phyloP scores from a whole-genome alignment of 2,113 vertebrate species.

The Pseudorasbora parva region DNA sequence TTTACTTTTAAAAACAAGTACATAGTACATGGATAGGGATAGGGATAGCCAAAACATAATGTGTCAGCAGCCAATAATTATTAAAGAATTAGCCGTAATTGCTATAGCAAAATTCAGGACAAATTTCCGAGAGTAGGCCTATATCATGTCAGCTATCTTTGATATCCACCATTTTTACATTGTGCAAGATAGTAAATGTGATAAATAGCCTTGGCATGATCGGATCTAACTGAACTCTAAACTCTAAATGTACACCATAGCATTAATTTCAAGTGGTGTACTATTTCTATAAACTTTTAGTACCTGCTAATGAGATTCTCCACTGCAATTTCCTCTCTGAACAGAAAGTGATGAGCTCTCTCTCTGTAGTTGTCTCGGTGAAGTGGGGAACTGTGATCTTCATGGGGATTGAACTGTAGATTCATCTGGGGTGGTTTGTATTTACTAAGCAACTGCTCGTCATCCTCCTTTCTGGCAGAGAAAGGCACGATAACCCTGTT shows the following conservation, averaged over 20 bases:
- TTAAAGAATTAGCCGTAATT: neutral
- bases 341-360: constrained; percentile 41
- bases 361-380: constrained; percentile 28
- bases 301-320: constrained; percentile 37
- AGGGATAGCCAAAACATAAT: neutral
- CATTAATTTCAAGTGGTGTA: neutral
- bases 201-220: too few species aligned
- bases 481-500: constrained; percentile 40
- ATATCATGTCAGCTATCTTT: too few species aligned
- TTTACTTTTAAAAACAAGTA: neutral
- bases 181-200: too few species aligned
- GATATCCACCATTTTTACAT: too few species aligned
- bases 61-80: neutral
- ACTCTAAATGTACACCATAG: neutral
- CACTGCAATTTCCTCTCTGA: constrained; percentile 31
- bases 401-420: constrained; percentile 2
- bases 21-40: neutral
- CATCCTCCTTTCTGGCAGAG: neutral
- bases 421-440: constrained; percentile 35
- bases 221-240: too few species aligned
- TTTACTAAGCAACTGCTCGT: constrained; percentile 35
- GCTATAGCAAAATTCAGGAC: too few species aligned
- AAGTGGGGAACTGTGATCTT: constrained; percentile 10
- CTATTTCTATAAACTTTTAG: neutral
- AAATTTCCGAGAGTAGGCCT: too few species aligned